Conservation (phyloP, 1,140 invertebrate species). For the Drosophila asahinai region DNA sequence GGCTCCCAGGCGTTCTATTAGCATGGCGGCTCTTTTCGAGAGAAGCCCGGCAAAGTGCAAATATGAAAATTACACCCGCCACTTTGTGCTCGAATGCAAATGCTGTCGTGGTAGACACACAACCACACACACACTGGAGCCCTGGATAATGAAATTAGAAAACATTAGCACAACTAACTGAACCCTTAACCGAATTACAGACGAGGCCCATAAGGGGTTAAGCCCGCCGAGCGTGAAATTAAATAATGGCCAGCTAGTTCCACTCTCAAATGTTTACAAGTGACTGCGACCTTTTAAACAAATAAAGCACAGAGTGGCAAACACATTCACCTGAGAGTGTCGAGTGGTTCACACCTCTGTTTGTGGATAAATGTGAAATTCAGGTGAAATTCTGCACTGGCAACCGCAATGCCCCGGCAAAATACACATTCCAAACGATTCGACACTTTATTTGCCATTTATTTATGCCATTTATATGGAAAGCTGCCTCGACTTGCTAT, state of each 20-base stretch:
- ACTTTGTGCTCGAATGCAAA: constrained; percentile 69
- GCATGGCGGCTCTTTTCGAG: neutral
- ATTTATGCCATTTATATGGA: no score
- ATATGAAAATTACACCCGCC: constrained; percentile 61
- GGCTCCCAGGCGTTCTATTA: constrained; percentile 48
- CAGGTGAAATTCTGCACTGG: neutral
- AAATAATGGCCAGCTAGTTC: constrained; percentile 47
- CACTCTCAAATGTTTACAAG: constrained; percentile 14
- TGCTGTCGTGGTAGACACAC: constrained; percentile 26
- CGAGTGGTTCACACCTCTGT: neutral
- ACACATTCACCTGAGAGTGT: neutral
- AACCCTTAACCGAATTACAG: constrained; percentile 55
- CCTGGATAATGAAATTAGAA: constrained; percentile 61
- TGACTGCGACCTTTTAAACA: constrained; percentile 1
- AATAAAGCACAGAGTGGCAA: neutral
- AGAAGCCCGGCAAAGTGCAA: constrained; percentile 12
- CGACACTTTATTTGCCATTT: neutral
- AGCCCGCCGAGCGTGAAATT: constrained; percentile 41
- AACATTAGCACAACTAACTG: constrained; percentile 65
- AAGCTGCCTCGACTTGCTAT: no score
- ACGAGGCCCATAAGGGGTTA: neutral
- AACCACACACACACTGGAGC: neutral
- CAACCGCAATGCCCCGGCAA: neutral
- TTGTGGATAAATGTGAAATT: neutral
- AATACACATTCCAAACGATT: neutral